phyloP scores from a whole-genome alignment of 2,888 invertebrate species.

The Aplocera efformata region DNA sequence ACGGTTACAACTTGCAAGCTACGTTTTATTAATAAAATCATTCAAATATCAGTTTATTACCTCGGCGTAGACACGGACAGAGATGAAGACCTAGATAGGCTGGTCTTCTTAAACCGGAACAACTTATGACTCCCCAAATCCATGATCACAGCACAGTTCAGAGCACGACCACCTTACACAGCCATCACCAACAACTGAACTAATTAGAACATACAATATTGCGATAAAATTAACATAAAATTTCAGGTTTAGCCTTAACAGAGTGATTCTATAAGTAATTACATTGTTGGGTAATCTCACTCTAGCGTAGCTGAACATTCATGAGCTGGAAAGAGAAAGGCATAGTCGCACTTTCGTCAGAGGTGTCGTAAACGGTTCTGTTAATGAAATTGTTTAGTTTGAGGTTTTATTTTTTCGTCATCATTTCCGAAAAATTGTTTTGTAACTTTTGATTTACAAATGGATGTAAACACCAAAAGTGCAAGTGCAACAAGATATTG shows the following conservation, averaged over 20 bases:
- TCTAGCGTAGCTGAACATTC: slow-evolving; percentile 42
- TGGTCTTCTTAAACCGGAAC: slow-evolving; percentile 55
- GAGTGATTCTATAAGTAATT: slow-evolving; percentile 51
- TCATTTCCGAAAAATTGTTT: slow-evolving; percentile 8
- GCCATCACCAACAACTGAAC: slow-evolving; percentile 60
- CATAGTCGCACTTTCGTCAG: slow-evolving; percentile 50
- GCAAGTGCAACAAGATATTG: no score
- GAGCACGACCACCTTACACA: slow-evolving; percentile 65
- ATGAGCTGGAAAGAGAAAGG: slow-evolving; percentile 47
- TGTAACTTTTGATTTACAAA: no score
- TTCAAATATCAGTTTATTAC: slow-evolving; percentile 34
- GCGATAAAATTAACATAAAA: slow-evolving; percentile 76
- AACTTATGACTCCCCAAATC: slow-evolving; percentile 63
- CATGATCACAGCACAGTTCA: slow-evolving; percentile 49
- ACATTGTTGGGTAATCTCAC: slow-evolving; percentile 58
- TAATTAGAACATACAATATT: slow-evolving; percentile 67
- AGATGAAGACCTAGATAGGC: slow-evolving; percentile 58
- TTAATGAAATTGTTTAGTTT: slow-evolving; percentile 41
- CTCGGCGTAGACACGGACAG: slow-evolving; percentile 69
- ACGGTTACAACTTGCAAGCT: no score
- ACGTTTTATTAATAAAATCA: no score
- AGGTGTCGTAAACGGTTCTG: slow-evolving; percentile 51
- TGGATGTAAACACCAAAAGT: no score
- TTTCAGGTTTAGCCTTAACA: slow-evolving; percentile 75
- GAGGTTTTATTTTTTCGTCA: slow-evolving; percentile 14